phyloP scores from a whole-genome alignment of 2,113 vertebrate species.

The Propithecus coquereli region DNA sequence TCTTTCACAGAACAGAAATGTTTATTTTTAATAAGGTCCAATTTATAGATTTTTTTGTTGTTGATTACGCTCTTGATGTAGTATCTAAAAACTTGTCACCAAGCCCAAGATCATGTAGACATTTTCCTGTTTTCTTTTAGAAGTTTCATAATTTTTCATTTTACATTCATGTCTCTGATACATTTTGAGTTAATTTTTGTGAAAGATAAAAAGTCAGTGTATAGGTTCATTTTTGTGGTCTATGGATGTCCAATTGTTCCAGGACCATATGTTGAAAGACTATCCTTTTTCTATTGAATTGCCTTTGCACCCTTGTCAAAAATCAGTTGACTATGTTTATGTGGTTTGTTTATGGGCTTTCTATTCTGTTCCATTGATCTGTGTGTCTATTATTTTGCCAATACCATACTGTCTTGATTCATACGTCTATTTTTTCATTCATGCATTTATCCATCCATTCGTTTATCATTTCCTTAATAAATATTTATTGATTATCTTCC shows the following conservation, averaged over 20 bases:
- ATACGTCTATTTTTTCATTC: neutral
- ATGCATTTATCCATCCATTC: neutral
- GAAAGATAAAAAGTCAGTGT: neutral
- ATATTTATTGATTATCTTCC: constrained; percentile 22
- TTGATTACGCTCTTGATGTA: neutral
- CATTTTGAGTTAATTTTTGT: neutral
- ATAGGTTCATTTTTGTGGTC: neutral
- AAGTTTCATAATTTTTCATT: neutral
- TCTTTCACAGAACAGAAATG: neutral
- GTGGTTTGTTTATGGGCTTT: neutral
- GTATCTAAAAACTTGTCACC: neutral
- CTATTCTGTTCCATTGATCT: neutral
- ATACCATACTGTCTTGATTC: neutral
- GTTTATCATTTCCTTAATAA: neutral
- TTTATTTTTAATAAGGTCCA: neutral
- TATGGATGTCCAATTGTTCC: neutral
- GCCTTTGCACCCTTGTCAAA: neutral
- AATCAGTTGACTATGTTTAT: neutral
- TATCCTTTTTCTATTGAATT: neutral
- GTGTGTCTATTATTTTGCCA: neutral
- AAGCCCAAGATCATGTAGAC: neutral
- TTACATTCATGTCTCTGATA: neutral
- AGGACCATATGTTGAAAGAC: neutral
- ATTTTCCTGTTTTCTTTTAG: neutral
- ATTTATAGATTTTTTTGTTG: neutral